Evolutionary conservation across 2,113 vertebrate species (phyloP), one percentile per base, ranked within the genome.

Genomic region (Odobenus rosmarus): DNA sequence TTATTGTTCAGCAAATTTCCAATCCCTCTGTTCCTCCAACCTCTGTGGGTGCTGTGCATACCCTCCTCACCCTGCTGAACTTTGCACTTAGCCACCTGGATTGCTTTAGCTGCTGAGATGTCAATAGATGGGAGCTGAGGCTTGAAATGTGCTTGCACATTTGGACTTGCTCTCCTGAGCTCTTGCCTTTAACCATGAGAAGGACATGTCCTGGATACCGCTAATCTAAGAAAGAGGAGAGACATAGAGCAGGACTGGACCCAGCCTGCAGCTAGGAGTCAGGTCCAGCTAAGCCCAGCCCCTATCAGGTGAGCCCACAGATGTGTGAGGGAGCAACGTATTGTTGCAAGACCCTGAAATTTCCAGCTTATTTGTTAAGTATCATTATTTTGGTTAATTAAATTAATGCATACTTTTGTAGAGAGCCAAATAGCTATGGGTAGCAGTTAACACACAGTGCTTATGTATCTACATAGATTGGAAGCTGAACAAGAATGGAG

Each of bases 1-100:
- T 28, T 51, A n/a, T 15, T 15, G 4, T 67, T 87, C 18, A 61
- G 81, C 7, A 16, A 24, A 53, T 61, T 53, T 53, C 28, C 11
- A 62, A 4, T 5, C 26, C 61, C 5, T 11, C 59, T 49, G 13
- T 42, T 72, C 26, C 19, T 10, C 67, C 23, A 24, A 2, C 21
- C 16, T 69, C 64, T 1, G 0, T 23, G 62, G 49, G 71, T 57
- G 8, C 26, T 31, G 24, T 0, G 49, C 2, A 3, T 16, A 10
- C 59, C 1, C 33, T 67, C 33, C 33, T 39, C 15, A 6, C 21
- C 24, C 57, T 74, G 36, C 24, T 36, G 4, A 59, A 61, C 69
- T 76, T 85, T 69, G 64, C 49, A 46, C 33, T 87, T 26, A 8
- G 90, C 46, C 28, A 28, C 28, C 33, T 76, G 64, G 53, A 39